These are phyloP conservation scores for Xiphophorus hellerii DNA, from an alignment of 2,113 vertebrate species.

Conservation along the genomic window DNA sequence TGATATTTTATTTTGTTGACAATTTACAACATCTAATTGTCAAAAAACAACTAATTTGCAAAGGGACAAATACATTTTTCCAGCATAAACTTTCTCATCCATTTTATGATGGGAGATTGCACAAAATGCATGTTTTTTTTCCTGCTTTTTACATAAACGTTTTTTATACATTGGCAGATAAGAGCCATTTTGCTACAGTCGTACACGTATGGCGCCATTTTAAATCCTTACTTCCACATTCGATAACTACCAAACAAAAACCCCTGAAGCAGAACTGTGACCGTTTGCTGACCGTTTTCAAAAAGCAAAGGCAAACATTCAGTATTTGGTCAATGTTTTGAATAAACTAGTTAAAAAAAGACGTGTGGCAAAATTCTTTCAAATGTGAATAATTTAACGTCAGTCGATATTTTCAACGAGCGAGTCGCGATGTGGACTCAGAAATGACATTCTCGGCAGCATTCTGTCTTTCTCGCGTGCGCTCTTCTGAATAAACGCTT, in stretches of 20 bases:
- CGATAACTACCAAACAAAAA: no score
- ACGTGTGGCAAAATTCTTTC: conserved; percentile 15
- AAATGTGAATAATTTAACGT: conserved; percentile 35
- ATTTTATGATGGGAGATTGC: no score
- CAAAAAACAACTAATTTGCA: not conserved
- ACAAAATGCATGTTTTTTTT: not conserved
- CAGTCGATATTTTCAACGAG: conserved; percentile 31
- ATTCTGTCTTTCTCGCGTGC: not conserved
- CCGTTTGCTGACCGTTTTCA: no score
- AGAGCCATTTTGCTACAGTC: not conserved
- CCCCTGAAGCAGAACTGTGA: no score
- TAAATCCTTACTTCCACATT: not conserved
- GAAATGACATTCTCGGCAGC: conserved; percentile 22
- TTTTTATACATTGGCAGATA: not conserved
- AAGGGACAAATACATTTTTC: not conserved
- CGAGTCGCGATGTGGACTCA: conserved; percentile 42
- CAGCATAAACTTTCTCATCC: not conserved
- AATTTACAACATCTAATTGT: not conserved
- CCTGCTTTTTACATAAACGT: not conserved
- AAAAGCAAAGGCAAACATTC: no score
- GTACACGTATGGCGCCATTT: no score
- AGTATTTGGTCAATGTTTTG: not conserved
- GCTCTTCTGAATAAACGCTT: conserved; percentile 54
- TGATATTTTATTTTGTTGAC: not conserved
- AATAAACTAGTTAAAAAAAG: conserved; percentile 18